Evolutionary conservation across 2,888 invertebrate species (phyloP).

Genomic region (Protonemura montana): DNA sequence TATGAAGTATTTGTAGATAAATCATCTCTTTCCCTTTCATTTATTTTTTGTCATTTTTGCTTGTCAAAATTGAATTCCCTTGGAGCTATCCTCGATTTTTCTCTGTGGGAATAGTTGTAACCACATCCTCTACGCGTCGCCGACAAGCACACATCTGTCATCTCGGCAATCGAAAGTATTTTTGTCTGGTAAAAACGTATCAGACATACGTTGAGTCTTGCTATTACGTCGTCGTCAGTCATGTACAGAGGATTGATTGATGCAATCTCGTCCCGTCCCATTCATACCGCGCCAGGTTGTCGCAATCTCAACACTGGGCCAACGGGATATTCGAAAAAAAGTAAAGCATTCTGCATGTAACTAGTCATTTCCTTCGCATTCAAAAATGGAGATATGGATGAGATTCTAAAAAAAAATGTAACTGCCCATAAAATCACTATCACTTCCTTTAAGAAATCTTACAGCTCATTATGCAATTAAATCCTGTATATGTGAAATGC

Average conservation of each 20-base stretch:
- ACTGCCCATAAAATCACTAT: not conserved
- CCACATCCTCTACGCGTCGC: not conserved
- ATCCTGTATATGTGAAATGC: not conserved
- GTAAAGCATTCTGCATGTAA: not conserved
- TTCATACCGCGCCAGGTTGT: not conserved
- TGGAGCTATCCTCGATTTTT: too few relatives aligned
- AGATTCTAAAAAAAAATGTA: not conserved
- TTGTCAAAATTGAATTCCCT: not conserved
- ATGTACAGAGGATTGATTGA: not conserved
- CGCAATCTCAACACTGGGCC: not conserved
- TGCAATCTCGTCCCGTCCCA: not conserved
- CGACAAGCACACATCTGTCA: not conserved
- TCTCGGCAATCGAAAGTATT: not conserved
- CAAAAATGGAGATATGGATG: not conserved
- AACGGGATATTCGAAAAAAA: not conserved
- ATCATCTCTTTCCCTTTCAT: not conserved
- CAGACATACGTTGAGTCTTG: not conserved
- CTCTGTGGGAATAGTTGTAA: not conserved
- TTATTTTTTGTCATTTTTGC: not conserved
- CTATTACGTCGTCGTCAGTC: not conserved
- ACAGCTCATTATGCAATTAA: not conserved
- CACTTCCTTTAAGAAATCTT: not conserved
- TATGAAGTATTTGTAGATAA: conserved; percentile 52
- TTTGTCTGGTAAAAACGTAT: not conserved
- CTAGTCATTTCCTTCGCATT: not conserved